Evolutionary conservation across 2,797 vertebrate genomes (phyloP), one percentile per base, ranked within the genome.

Genomic region (Gambusia yucatana): DNA sequence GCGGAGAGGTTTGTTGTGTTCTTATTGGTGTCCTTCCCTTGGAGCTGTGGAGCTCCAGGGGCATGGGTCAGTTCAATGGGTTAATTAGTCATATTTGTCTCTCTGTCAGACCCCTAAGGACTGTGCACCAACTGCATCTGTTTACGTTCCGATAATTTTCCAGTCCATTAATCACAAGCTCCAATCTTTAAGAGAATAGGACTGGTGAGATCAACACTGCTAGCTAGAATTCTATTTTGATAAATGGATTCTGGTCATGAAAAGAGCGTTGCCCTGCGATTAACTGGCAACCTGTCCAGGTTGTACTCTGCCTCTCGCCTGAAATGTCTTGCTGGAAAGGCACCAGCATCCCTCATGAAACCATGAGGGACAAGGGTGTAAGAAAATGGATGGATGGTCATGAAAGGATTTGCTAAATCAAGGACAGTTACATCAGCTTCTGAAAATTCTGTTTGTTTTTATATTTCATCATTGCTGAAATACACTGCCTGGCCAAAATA

Each of bases 21-120:
- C 84, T 88, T 84, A 87, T 84, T 85, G 78, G 65, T 88, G 67
- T 44, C 36, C 72, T 80, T 36, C 16, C 47, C 55, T 86, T 72
- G 70, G 77, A 87, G 80, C 78, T 43, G 28, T 69, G 69, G 80
- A 75, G 70, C 80, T 80, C 63, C 77, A 13, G 81, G 78, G 87
- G 85, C 87, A 75, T 20, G 78, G 87, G 84, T 93, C 82, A 85
- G 84, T 85, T 87, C 85, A 82, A 55, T 16, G 77, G 88, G 87
- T 92, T 93, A 93, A 93, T 94, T 92, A 91, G 79, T 82, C 73
- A 76, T 77, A 92, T 91, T 91, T 92, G 81, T 91, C 86, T 90
- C 83, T 70, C 82, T 86, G 84, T 84, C 78, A 82, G 41, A 30
- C 72, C 89, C 84, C 77, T 3, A 25, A 84, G 83, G 84, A 77